phyloP scores from a whole-genome alignment of 1,140 invertebrate species.

The Trichonephila clavipes region DNA sequence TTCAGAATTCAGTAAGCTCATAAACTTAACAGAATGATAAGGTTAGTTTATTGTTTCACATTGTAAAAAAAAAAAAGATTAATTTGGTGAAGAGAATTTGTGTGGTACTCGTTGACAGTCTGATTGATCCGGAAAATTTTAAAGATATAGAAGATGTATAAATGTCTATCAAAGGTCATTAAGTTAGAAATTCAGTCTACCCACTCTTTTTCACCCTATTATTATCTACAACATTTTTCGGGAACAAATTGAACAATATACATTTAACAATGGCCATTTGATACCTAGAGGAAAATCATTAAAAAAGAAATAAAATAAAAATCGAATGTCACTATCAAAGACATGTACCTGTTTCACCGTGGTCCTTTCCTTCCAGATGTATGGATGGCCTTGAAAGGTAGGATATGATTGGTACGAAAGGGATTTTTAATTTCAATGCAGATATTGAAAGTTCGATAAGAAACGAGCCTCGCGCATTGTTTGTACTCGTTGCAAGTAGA shows the following conservation, averaged over 20 bases:
- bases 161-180: background rate
- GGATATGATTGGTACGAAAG: background rate
- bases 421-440: background rate
- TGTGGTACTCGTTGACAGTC: background rate
- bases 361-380: background rate
- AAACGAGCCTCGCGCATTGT: background rate
- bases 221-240: background rate
- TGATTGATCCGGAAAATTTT: background rate
- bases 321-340: background rate
- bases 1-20: background rate
- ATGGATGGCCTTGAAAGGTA: background rate
- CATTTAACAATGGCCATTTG: background rate
- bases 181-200: background rate
- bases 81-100: background rate
- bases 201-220: background rate
- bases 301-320: background rate
- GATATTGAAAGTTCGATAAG: conserved; percentile 1
- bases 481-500: background rate
- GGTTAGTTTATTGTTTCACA: background rate
- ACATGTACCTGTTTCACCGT: background rate
- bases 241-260: background rate
- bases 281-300: background rate
- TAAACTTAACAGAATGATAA: background rate
- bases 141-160: background rate
- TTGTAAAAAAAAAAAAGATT: background rate